Evolutionary conservation across 2,888 invertebrate genomes (phyloP).

Genomic region (Catocala fraxini): DNA sequence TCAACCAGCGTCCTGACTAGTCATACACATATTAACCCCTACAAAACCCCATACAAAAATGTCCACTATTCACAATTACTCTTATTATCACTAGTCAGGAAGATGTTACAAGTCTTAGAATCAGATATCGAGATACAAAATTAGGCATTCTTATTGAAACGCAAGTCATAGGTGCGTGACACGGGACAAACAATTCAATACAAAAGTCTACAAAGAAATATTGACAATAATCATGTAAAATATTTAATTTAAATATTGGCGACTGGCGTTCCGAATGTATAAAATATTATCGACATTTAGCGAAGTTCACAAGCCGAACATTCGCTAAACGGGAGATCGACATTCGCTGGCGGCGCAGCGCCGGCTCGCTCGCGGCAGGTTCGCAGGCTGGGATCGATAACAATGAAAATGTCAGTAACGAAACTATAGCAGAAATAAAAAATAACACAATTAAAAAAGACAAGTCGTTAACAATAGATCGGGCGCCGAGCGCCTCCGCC

Average conservation of each 20-base stretch:
- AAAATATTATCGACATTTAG: conserved; percentile 42
- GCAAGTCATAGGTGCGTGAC: conserved; percentile 22
- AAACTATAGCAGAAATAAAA: conserved; percentile 64
- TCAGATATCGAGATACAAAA: conserved; percentile 21
- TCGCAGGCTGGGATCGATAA: conserved; percentile 46
- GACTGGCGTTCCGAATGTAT: conserved; percentile 43
- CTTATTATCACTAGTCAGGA: conserved; percentile 24
- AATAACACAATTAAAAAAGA: conserved; percentile 63
- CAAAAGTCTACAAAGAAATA: conserved; percentile 37
- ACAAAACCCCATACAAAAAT: conserved; percentile 55
- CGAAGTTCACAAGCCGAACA: conserved; percentile 18
- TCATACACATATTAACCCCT: conserved; percentile 37
- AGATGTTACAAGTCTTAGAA: conserved; percentile 17
- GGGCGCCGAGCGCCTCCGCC: conserved; percentile 63
- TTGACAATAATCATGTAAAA: conserved; percentile 45
- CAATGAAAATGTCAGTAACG: conserved; percentile 63
- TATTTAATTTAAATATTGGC: conserved; percentile 34
- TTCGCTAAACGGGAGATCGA: conserved; percentile 46
- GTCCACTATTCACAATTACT: conserved; percentile 42
- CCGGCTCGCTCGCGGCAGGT: conserved; percentile 12
- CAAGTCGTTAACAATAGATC: conserved; percentile 60
- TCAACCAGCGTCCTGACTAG: conserved; percentile 23
- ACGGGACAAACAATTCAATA: conserved; percentile 35
- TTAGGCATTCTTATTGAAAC: conserved; percentile 24
- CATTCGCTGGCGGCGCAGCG: conserved; percentile 20